These are phyloP conservation scores for Furnarius figulus DNA, from an alignment of 2,113 vertebrate species.

Conservation along the genomic window DNA sequence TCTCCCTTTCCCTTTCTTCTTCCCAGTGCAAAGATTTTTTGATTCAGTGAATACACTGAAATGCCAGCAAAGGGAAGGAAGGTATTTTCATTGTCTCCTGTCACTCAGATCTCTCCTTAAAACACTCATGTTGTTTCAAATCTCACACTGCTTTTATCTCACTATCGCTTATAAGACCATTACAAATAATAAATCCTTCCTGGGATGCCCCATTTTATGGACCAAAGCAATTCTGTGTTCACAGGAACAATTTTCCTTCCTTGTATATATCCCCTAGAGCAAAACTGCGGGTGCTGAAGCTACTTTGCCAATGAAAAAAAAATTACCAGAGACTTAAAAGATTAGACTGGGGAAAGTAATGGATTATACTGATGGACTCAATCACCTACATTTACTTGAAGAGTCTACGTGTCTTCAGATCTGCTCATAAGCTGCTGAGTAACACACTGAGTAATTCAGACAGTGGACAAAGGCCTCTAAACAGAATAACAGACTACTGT, in stretches of 20 bases:
- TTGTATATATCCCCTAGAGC: slow-evolving; percentile 2
- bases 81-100: background rate
- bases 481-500: background rate
- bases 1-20: background rate
- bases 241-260: slow-evolving; percentile 37
- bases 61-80: background rate
- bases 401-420: background rate
- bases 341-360: background rate
- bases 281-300: slow-evolving; percentile 22
- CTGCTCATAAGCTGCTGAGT: background rate
- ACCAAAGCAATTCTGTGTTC: slow-evolving; percentile 35
- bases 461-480: background rate
- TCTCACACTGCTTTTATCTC: slow-evolving; percentile 20
- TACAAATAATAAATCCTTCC: slow-evolving; percentile 58
- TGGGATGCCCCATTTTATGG: slow-evolving; percentile 14
- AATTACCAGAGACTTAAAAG: slow-evolving; percentile 26
- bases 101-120: slow-evolving; percentile 21
- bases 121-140: slow-evolving; percentile 21
- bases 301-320: slow-evolving; percentile 8
- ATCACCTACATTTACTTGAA: background rate
- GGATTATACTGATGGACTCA: background rate
- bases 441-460: background rate
- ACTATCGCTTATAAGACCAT: background rate
- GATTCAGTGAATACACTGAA: background rate
- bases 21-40: background rate